Base-by-base conservation (phyloP, 1,140 invertebrate species). In the Nephila pilipes region DNA sequence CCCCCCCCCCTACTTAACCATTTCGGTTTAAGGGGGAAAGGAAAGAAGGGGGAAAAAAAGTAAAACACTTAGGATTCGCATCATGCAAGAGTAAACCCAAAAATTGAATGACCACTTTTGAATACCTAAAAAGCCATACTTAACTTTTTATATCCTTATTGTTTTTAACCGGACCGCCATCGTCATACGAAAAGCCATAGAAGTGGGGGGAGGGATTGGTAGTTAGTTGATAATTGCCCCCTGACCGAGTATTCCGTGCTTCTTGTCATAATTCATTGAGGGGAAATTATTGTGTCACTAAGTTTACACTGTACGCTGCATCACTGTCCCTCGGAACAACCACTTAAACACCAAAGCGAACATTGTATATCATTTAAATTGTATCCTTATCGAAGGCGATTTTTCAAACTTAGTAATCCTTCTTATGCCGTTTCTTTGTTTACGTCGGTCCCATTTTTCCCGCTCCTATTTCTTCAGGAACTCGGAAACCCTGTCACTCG, bases 31-130 rank as follows among this genome's bases (percentile, higher is more conserved):
- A 29, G 55, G 22, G 14, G 69, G 18, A n/a, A n/a, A n/a, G 20
- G 38, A 79, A 36, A 38, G 58, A 55, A 38, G 6, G 1, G 25
- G 75, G 46, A 60, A 36, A 8, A 22, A 46, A 60, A 58, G 22
- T 16, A 85, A 69, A 75, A 14, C 20, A 3, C 60, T 55, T 54
- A 69, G 46, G 60, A 57, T 38, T 69, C 55, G 60, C 80, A 85
- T 69, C 89, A 91, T 91, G 89, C 79, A 91, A 91, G 89, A 91
- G 18, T 91, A 83, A 81, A 60, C 55, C 89, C 65, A 79, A 91
- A 91, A 91, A 91, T 91, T 79, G 89, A 83, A 57, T 55, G 55
- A 91, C 89, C 32, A 83, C 46, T 81, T 60, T 65, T 36, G 89
- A 81, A 91, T 91, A 85, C 75, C 79, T 91, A 91, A 91, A 83